Evolutionary conservation across 1,140 invertebrate genomes (phyloP).

Genomic region (Propsilocerus akamusi): DNA sequence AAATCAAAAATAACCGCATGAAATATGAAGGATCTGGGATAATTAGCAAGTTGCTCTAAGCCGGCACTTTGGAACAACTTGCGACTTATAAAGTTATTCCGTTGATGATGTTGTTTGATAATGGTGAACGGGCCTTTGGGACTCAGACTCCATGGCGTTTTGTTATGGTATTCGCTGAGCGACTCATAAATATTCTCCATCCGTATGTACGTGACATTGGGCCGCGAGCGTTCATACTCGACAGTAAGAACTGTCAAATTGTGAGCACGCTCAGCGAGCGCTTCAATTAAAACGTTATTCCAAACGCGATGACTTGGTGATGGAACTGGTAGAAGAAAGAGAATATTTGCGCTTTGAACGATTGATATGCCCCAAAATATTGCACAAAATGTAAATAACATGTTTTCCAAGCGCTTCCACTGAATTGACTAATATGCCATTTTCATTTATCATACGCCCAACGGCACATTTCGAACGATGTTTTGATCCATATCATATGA

Average conservation of each 20-base stretch:
- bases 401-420: no score
- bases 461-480: no score
- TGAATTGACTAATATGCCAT: no score
- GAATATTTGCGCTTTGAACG: not conserved
- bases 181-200: not conserved
- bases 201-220: not conserved
- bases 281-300: not conserved
- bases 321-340: not conserved
- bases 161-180: not conserved
- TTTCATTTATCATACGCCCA: no score
- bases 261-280: not conserved
- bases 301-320: not conserved
- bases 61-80: not conserved
- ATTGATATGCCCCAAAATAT: no score
- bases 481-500: no score
- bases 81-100: not conserved
- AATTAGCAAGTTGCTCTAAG: not conserved
- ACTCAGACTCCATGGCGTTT: not conserved
- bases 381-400: no score
- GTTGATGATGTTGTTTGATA: constrained; percentile 1
- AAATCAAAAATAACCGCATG: not conserved
- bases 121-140: not conserved
- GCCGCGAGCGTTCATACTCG: not conserved
- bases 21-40: not conserved
- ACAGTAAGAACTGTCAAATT: not conserved